A percentile compares a stretch with the other conserved stretches of the same genome.
phyloP scores from a whole-genome alignment of 2,797 vertebrate species.

The Lates japonicus region DNA sequence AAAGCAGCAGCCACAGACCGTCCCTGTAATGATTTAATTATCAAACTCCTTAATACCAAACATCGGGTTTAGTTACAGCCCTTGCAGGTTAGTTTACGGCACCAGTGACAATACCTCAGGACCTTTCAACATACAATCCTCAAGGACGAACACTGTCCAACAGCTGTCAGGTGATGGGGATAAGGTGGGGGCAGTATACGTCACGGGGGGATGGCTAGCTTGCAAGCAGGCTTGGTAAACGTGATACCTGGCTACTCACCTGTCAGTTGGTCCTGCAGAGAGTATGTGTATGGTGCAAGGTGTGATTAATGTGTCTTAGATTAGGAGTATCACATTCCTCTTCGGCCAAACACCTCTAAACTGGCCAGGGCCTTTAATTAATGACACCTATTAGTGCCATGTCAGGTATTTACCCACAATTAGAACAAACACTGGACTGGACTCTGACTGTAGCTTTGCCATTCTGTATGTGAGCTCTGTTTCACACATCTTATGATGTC shows the following conservation, averaged over 20 bases:
- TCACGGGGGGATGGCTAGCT: slow-evolving; percentile 60
- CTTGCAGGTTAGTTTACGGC: slow-evolving; percentile 89
- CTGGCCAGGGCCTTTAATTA: slow-evolving; percentile 92
- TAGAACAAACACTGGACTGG: slow-evolving; percentile 53
- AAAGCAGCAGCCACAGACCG: slow-evolving; percentile 83
- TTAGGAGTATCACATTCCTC: slow-evolving; percentile 88
- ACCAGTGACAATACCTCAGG: slow-evolving; percentile 82
- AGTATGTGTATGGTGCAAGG: slow-evolving; percentile 75
- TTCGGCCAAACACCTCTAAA: slow-evolving; percentile 89
- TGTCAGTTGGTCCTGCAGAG: slow-evolving; percentile 56
- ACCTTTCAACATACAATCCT: slow-evolving; percentile 87
- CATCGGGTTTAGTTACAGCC: slow-evolving; percentile 89
- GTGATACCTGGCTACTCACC: slow-evolving; percentile 68
- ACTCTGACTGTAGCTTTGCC: slow-evolving; percentile 10
- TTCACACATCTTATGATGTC: slow-evolving; percentile 8
- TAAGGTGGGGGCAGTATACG: slow-evolving; percentile 41
- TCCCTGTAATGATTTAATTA: slow-evolving; percentile 93
- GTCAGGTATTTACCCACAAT: slow-evolving; percentile 72
- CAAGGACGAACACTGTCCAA: slow-evolving; percentile 72
- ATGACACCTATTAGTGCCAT: slow-evolving; percentile 88
- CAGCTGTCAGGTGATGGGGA: slow-evolving; percentile 75
- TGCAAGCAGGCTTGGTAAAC: slow-evolving; percentile 48
- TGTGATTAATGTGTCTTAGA: slow-evolving; percentile 93
- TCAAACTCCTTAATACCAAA: slow-evolving; percentile 90
- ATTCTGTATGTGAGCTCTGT: not conserved